These are phyloP conservation scores for Hypomecis punctinalis DNA, from an alignment of 2,888 invertebrate species.

Conservation along the genomic window DNA sequence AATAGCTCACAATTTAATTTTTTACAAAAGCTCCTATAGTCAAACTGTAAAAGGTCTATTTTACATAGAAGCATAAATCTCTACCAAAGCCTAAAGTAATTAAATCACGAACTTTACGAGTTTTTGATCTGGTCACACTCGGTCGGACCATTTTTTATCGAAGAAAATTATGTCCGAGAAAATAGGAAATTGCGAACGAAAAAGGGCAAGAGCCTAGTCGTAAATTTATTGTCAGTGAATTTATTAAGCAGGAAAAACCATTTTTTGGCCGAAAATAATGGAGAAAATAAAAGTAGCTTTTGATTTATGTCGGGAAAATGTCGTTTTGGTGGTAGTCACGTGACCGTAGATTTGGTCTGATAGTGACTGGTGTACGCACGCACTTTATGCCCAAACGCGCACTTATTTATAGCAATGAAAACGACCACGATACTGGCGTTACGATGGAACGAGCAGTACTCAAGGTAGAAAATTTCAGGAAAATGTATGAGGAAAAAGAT, in stretches of 20 bases:
- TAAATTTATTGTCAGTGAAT: slow-evolving; percentile 32
- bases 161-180: slow-evolving; percentile 29
- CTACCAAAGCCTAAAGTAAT: slow-evolving; percentile 19
- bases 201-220: slow-evolving; percentile 31
- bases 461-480: background rate
- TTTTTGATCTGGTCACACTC: slow-evolving; percentile 32
- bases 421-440: slow-evolving; percentile 12
- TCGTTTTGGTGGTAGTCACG: slow-evolving; percentile 43
- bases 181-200: slow-evolving; percentile 32
- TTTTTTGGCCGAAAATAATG: slow-evolving; percentile 34
- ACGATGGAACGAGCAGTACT: slow-evolving; percentile 13
- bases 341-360: slow-evolving; percentile 47
- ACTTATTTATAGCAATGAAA: slow-evolving; percentile 49
- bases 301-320: slow-evolving; percentile 27
- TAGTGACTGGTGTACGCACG: slow-evolving; percentile 43
- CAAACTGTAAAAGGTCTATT: slow-evolving; percentile 6
- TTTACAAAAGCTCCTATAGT: background rate
- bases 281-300: slow-evolving; percentile 32
- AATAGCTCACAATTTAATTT: background rate
- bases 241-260: slow-evolving; percentile 34
- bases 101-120: slow-evolving; percentile 29
- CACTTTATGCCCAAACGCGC: slow-evolving; percentile 50
- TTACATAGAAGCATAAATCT: slow-evolving; percentile 13
- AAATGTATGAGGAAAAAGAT: background rate
- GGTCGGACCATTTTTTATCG: slow-evolving; percentile 30